Percentiles rank a stretch among this genome's conserved stretches.
These are phyloP conservation scores for Furcula furcula DNA, from an alignment of 2,888 invertebrate species.

Conservation along the genomic window DNA sequence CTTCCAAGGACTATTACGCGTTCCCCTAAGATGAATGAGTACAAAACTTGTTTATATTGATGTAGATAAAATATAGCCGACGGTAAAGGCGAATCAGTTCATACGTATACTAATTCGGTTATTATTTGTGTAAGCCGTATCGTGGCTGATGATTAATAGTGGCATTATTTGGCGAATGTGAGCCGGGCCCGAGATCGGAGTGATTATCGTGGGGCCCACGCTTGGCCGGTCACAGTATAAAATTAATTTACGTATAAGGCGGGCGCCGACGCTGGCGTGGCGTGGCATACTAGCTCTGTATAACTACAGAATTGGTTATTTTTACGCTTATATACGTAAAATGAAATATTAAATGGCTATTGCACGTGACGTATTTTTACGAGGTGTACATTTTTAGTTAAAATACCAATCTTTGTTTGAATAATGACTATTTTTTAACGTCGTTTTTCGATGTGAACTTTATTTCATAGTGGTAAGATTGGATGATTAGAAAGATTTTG, in stretches of 20 bases:
- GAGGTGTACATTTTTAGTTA: too few relatives aligned
- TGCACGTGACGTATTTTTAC: background rate
- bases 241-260: constrained; percentile 70
- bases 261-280: constrained; percentile 20
- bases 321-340: background rate
- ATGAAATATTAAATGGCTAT: background rate
- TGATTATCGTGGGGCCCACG: constrained; percentile 66
- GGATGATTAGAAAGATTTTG: too few relatives aligned
- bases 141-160: constrained; percentile 54
- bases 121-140: constrained; percentile 27
- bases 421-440: too few relatives aligned
- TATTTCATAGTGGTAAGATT: too few relatives aligned
- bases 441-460: too few relatives aligned
- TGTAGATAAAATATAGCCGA: constrained; percentile 19
- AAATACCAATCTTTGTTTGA: too few relatives aligned
- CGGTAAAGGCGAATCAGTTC: constrained; percentile 21
- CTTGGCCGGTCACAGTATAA: constrained; percentile 64
- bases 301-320: constrained; percentile 16
- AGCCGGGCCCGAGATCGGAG: constrained; percentile 53
- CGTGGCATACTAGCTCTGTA: constrained; percentile 15
- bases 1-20: constrained; percentile 21
- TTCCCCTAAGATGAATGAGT: constrained; percentile 15
- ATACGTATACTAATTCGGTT: constrained; percentile 26
- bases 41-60: constrained; percentile 20
- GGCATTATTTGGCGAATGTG: constrained; percentile 51